These are phyloP conservation scores for Aix galericulata DNA, from an alignment of 2,113 vertebrate species.

Conservation along the genomic window DNA sequence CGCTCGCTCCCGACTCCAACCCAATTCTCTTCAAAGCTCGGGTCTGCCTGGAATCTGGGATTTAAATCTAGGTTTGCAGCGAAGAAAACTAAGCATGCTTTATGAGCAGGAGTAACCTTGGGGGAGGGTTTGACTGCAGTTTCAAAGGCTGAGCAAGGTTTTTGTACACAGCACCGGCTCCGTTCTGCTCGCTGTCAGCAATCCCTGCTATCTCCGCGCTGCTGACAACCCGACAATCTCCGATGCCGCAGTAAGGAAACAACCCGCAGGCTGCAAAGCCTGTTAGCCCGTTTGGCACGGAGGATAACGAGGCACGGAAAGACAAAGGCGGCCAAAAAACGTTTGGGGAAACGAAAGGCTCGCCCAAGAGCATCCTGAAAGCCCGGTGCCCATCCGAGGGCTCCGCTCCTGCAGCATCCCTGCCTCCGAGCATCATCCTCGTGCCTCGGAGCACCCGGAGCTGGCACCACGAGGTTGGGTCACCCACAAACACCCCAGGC, in stretches of 20 bases:
- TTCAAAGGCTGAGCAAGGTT: conserved; percentile 66
- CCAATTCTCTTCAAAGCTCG: neutral
- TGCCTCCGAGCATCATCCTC: neutral
- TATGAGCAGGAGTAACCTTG: conserved; percentile 26
- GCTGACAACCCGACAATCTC: conserved; percentile 59
- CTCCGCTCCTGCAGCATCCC: rapidly evolving
- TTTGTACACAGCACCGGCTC: conserved; percentile 24
- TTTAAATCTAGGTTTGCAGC: conserved; percentile 37
- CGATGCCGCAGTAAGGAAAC: neutral
- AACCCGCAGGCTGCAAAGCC: conserved; percentile 21
- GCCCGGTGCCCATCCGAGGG: neutral
- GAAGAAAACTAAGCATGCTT: neutral
- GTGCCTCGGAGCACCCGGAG: neutral
- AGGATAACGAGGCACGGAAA: neutral
- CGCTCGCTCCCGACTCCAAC: neutral
- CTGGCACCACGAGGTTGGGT: neutral
- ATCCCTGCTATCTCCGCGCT: conserved; percentile 41
- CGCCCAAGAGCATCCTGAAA: neutral
- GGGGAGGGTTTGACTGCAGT: conserved; percentile 40
- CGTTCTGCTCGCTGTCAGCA: conserved; percentile 64
- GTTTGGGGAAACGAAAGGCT: neutral
- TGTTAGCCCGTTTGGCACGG: neutral
- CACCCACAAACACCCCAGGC: neutral
- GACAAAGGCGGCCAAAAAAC: neutral
- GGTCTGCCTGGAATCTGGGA: neutral